phyloP scores from a whole-genome alignment of 1,140 invertebrate genomes.

The Drosophila obscura region DNA sequence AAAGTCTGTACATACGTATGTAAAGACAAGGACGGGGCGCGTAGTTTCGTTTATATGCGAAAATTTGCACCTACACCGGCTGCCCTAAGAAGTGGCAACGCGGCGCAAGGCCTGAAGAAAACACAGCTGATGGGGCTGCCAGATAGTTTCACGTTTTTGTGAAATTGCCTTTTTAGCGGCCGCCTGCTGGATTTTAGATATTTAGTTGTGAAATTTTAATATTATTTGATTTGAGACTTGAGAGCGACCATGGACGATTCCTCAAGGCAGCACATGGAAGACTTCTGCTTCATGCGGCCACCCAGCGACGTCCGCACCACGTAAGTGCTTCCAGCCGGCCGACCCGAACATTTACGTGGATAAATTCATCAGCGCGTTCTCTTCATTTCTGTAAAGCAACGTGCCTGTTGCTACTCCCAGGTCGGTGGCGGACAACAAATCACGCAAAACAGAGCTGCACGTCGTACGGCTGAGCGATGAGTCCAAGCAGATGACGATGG shows the following conservation, averaged over 20 bases:
- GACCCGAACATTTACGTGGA: neutral
- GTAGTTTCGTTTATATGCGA: no score
- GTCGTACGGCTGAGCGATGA: slow-evolving; percentile 87
- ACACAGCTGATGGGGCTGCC: slow-evolving; percentile 15
- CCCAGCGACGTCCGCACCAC: slow-evolving; percentile 85
- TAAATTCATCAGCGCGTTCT: neutral
- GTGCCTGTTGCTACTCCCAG: slow-evolving; percentile 48
- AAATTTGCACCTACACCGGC: no score
- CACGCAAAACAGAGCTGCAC: slow-evolving; percentile 89
- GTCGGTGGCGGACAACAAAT: slow-evolving; percentile 73
- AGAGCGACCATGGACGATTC: slow-evolving; percentile 69
- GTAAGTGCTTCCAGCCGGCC: slow-evolving; percentile 67
- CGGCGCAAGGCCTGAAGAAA: slow-evolving; percentile 12
- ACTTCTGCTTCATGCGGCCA: slow-evolving; percentile 85
- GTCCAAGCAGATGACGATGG: slow-evolving; percentile 88
- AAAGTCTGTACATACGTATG: no score
- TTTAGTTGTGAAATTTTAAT: slow-evolving; percentile 6
- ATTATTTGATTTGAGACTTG: neutral
- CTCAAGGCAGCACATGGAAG: slow-evolving; percentile 85
- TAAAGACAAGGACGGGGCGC: no score
- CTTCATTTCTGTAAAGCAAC: slow-evolving; percentile 42
- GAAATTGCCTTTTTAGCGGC: slow-evolving; percentile 5
- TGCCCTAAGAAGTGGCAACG: no score
- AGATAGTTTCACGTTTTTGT: neutral
- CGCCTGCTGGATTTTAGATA: neutral